Conservation (phyloP, 2,797 vertebrate species). For the Prionace glauca region DNA sequence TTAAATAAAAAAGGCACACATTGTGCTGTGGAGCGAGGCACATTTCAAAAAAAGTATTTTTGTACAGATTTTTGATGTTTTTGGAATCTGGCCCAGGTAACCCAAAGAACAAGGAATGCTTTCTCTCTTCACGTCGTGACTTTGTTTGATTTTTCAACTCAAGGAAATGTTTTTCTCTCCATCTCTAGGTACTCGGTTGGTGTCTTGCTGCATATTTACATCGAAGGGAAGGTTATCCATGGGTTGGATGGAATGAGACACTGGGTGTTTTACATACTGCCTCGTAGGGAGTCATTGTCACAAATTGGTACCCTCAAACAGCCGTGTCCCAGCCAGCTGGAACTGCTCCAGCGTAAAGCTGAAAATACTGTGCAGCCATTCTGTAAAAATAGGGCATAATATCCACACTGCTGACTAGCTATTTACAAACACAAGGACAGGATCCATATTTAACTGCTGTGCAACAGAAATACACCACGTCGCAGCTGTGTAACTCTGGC, state of each 20-base stretch:
- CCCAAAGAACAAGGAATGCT: constrained; percentile 30
- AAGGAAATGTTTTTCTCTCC: background rate
- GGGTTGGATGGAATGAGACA: background rate
- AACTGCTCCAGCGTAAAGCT: background rate
- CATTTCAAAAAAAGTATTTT: constrained; percentile 11
- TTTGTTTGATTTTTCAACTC: background rate
- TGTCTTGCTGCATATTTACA: background rate
- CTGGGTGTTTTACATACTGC: background rate
- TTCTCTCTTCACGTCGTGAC: background rate
- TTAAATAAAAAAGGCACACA: background rate
- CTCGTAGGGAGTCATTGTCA: constrained; percentile 4
- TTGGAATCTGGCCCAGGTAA: constrained; percentile 32
- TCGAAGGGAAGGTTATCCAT: background rate
- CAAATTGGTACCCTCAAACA: background rate
- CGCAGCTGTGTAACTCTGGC: background rate
- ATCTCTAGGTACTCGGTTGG: background rate
- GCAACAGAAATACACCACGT: background rate
- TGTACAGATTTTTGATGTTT: constrained; percentile 30
- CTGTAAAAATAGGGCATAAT: background rate
- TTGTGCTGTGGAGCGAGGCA: background rate
- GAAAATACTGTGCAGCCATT: background rate
- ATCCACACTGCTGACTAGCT: background rate
- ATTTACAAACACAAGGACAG: constrained; percentile 9
- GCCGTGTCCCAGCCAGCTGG: background rate
- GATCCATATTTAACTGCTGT: background rate